Percentiles rank a stretch among this genome's conserved stretches.
Evolutionary conservation across 2,113 vertebrate genomes (phyloP).

Genomic region (Bubo bubo): DNA sequence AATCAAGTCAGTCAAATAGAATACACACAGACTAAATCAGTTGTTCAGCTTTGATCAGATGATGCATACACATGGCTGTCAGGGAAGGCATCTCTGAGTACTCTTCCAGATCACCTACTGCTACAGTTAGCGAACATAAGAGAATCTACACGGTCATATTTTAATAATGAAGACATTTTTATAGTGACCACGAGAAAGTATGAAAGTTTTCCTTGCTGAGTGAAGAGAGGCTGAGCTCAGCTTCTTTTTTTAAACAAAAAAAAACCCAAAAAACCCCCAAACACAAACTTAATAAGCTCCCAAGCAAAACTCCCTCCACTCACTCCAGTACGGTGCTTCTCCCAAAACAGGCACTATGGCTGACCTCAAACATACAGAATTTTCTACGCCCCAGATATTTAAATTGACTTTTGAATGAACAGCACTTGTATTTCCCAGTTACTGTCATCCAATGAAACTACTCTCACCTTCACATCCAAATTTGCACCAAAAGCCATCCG

Average conservation of each 20-base stretch:
- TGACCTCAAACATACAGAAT: background rate
- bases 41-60: background rate
- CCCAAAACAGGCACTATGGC: background rate
- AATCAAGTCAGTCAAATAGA: background rate
- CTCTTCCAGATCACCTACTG: background rate
- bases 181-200: background rate
- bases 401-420: background rate
- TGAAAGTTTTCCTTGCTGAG: background rate
- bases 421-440: background rate
- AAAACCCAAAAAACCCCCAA: background rate
- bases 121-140: background rate
- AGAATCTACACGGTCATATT: background rate
- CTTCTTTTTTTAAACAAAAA: background rate
- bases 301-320: background rate
- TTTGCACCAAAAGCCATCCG: conserved; percentile 94
- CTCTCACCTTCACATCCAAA: conserved; percentile 91
- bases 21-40: background rate
- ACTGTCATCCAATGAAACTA: background rate
- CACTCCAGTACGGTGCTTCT: background rate
- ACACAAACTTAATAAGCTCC: background rate
- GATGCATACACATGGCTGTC: background rate
- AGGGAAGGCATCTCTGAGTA: background rate
- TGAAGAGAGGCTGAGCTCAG: background rate
- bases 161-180: background rate
- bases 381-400: background rate